Evolutionary conservation across 2,888 invertebrate species (phyloP).

Genomic region (Xestia ashworthii): DNA sequence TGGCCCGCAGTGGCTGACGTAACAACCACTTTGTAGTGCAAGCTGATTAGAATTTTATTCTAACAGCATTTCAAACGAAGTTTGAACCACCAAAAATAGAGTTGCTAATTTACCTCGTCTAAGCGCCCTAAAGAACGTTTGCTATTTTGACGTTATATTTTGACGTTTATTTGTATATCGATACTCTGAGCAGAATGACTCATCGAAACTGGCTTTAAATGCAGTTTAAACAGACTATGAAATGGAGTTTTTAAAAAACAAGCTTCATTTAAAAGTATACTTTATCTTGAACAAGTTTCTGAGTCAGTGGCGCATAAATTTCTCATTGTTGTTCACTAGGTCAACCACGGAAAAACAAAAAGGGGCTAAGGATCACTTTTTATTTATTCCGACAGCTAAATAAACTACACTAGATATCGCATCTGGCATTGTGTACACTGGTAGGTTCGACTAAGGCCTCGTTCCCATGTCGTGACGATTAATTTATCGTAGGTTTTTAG

Average conservation of each 20-base stretch:
- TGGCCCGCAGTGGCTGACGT: no score
- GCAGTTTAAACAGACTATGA: background rate
- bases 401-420: background rate
- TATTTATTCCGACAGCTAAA: background rate
- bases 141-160: no score
- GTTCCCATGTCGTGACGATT: no score
- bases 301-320: background rate
- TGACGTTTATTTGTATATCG: no score
- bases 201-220: constrained; percentile 2
- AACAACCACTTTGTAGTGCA: no score
- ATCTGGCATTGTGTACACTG: background rate
- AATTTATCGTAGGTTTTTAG: no score
- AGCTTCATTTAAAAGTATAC: background rate
- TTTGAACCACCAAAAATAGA: no score
- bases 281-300: constrained; percentile 2
- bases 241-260: background rate
- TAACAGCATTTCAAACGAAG: no score
- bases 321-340: background rate
- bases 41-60: no score
- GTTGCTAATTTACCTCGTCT: no score
- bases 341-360: background rate
- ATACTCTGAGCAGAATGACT: background rate
- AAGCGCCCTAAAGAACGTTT: no score
- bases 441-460: background rate
- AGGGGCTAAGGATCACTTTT: background rate